A percentile compares a stretch with the other conserved stretches of the same genome.
Evolutionary conservation across 1,140 invertebrate genomes (phyloP).

Genomic region (Drosophila prosaltans): DNA sequence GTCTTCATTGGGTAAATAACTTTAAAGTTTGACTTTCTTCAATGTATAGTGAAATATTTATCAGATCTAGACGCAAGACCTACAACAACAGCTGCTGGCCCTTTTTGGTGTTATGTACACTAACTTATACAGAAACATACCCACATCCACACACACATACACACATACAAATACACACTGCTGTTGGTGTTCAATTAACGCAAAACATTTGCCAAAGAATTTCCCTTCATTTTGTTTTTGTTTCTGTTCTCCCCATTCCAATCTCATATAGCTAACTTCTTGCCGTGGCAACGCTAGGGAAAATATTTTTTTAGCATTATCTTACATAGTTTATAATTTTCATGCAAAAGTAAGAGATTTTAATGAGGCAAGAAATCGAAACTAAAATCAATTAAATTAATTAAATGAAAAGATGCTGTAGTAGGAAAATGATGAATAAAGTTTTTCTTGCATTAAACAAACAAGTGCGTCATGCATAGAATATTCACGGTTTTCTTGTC

Average conservation of each 20-base stretch:
- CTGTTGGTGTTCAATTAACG: constrained; percentile 70
- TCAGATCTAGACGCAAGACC: constrained; percentile 45
- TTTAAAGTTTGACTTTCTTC: not conserved
- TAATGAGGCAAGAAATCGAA: constrained; percentile 21
- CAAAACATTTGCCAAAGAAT: constrained; percentile 73
- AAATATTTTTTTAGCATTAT: constrained; percentile 26
- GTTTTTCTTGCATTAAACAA: not conserved
- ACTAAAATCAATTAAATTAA: constrained; percentile 23
- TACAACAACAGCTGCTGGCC: constrained; percentile 75
- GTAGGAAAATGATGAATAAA: constrained; percentile 14
- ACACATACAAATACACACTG: constrained; percentile 3
- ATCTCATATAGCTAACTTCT: constrained; percentile 3
- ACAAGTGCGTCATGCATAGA: constrained; percentile 39
- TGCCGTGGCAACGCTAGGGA: constrained; percentile 47
- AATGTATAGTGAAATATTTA: constrained; percentile 6
- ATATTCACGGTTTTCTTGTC: constrained; percentile 15
- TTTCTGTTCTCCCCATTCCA: not conserved
- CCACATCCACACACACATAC: constrained; percentile 21
- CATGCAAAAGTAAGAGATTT: constrained; percentile 25
- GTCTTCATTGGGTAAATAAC: not conserved
- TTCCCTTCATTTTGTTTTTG: constrained; percentile 42
- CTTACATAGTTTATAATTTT: constrained; percentile 42
- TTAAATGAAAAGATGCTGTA: constrained; percentile 10
- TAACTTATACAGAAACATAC: constrained; percentile 11
- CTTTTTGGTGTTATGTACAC: constrained; percentile 40